These are phyloP conservation scores for Liopterus haemorrhoidalis DNA, from an alignment of 2,888 invertebrate genomes.

Conservation along the genomic window DNA sequence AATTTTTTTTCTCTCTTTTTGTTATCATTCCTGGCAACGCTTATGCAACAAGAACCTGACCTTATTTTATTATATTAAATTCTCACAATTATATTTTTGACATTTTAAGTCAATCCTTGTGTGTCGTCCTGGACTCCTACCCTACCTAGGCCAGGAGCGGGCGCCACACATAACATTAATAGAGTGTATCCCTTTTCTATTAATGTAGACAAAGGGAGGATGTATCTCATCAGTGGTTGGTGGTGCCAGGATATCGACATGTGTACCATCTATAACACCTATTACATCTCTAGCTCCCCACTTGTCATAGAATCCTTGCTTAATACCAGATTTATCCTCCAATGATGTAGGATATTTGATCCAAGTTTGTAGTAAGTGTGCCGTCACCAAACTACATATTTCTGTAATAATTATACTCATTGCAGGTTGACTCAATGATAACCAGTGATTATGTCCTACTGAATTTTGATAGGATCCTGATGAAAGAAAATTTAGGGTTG, in stretches of 20 bases:
- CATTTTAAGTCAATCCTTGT: too few relatives aligned
- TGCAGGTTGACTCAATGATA: constrained; percentile 9
- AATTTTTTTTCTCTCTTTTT: too few relatives aligned
- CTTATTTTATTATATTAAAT: too few relatives aligned
- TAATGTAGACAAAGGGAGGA: constrained; percentile 12
- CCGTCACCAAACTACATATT: constrained; percentile 4
- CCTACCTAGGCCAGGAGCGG: too few relatives aligned
- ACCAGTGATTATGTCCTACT: constrained; percentile 3
- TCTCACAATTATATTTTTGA: too few relatives aligned
- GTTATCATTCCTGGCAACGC: too few relatives aligned
- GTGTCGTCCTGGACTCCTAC: too few relatives aligned
- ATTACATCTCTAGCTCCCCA: constrained; percentile 8
- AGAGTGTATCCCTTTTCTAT: constrained; percentile 9
- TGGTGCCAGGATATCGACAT: constrained; percentile 11
- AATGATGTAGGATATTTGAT: constrained; percentile 5
- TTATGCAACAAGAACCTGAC: too few relatives aligned
- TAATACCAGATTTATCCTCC: constrained; percentile 4
- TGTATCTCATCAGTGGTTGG: constrained; percentile 8
- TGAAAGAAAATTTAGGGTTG: constrained; percentile 6
- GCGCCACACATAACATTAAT: constrained; percentile 8
- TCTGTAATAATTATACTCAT: constrained; percentile 7
- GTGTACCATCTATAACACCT: constrained; percentile 8
- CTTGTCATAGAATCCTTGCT: constrained; percentile 8
- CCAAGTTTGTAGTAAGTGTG: constrained; percentile 3
- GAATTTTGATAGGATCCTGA: constrained; percentile 7